phyloP scores from a whole-genome alignment of 2,888 invertebrate species.

The Sarcophaga variegata region DNA sequence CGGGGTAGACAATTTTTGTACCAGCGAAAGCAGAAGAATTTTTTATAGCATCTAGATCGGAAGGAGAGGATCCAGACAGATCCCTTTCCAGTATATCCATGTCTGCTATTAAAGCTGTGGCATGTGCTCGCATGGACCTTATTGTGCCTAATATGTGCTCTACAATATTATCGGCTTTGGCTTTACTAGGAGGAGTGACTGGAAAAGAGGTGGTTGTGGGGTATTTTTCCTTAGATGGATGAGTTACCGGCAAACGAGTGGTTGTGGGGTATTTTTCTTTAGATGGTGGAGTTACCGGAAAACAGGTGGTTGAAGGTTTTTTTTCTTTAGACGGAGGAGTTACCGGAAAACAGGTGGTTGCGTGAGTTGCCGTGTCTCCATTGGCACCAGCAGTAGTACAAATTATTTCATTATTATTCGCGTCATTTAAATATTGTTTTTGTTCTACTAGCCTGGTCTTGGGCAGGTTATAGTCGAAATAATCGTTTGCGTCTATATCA shows the following conservation, averaged over 20 bases:
- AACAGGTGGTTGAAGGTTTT: too few relatives aligned
- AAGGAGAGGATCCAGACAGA: conserved; percentile 23
- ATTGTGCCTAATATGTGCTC: conserved; percentile 65
- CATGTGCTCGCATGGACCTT: conserved; percentile 67
- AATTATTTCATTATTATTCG: neutral
- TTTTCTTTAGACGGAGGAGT: conserved; percentile 34
- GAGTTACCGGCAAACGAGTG: neutral
- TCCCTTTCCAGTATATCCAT: conserved; percentile 69
- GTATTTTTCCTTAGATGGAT: neutral
- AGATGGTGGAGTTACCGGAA: neutral
- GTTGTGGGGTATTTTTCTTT: neutral
- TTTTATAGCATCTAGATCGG: conserved; percentile 1
- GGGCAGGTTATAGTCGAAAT: neutral
- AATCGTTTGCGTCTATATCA: conserved; percentile 23
- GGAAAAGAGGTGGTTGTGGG: neutral
- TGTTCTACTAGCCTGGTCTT: neutral
- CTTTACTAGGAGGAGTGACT: conserved; percentile 19
- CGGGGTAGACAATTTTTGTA: conserved; percentile 22
- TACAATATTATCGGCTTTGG: conserved; percentile 63
- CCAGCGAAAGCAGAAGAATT: conserved; percentile 6
- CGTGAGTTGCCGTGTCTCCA: neutral
- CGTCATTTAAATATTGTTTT: conserved; percentile 14
- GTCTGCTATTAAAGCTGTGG: conserved; percentile 61
- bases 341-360: neutral
- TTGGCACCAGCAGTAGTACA: neutral